A percentile compares a stretch with the other conserved stretches of the same genome.
Conservation (phyloP, 2,888 invertebrate species). For the Abrostola tripartita region DNA sequence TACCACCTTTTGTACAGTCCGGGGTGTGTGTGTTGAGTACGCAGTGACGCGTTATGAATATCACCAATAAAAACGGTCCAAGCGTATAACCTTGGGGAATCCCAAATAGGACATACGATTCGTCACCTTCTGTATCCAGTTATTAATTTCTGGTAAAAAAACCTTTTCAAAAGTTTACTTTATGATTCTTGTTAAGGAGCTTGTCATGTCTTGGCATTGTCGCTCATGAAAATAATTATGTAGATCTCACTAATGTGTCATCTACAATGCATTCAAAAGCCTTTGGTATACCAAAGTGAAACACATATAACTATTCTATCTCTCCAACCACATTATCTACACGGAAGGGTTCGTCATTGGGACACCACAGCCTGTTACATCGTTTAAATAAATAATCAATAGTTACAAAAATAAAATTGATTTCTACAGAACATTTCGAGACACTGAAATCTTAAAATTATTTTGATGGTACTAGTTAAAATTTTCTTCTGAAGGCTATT, state of each 20-base stretch:
- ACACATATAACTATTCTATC: background rate
- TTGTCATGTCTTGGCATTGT: too few relatives aligned
- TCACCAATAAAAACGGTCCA: background rate
- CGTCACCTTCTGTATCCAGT: too few relatives aligned
- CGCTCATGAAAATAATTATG: too few relatives aligned
- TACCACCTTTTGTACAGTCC: too few relatives aligned
- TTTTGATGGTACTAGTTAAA: background rate
- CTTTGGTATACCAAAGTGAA: background rate
- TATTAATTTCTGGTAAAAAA: too few relatives aligned
- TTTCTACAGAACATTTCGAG: background rate
- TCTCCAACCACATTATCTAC: constrained; percentile 3
- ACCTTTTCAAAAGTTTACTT: too few relatives aligned
- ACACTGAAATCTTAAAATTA: background rate
- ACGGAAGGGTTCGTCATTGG: constrained; percentile 1
- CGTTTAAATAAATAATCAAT: background rate
- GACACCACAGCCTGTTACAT: background rate
- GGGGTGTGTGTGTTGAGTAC: too few relatives aligned
- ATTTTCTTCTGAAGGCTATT: too few relatives aligned
- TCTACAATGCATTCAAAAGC: background rate
- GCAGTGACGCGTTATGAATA: background rate
- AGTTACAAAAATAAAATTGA: constrained; percentile 5
- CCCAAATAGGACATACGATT: background rate
- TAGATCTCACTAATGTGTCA: too few relatives aligned
- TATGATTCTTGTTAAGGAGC: too few relatives aligned
- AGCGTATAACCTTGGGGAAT: background rate